Percentiles rank a stretch among this genome's conserved stretches.
phyloP scores from a whole-genome alignment of 2,888 invertebrate species.

The Melanotus villosus region DNA sequence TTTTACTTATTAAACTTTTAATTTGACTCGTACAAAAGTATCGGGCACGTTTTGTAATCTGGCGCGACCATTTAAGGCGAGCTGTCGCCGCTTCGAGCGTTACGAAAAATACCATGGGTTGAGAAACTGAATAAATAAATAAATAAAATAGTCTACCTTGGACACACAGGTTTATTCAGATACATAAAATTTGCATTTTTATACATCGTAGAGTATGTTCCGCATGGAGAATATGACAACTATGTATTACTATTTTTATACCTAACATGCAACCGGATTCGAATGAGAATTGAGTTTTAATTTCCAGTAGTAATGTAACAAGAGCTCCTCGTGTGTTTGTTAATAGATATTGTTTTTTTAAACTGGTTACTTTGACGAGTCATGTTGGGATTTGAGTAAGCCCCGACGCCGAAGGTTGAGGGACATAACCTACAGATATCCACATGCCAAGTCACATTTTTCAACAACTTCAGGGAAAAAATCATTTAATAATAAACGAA shows the following conservation, averaged over 20 bases:
- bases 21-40: slow-evolving; percentile 3
- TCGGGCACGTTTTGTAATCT: slow-evolving; percentile 21
- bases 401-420: too few species aligned
- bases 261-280: not conserved
- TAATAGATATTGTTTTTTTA: too few species aligned
- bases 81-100: slow-evolving; percentile 25
- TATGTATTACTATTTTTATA: slow-evolving; percentile 25
- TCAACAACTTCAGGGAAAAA: too few species aligned
- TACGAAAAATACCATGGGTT: slow-evolving; percentile 32
- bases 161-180: slow-evolving; percentile 5
- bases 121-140: slow-evolving; percentile 34
- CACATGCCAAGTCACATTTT: too few species aligned
- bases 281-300: not conserved
- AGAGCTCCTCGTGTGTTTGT: too few species aligned
- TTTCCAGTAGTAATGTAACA: too few species aligned
- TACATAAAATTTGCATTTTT: slow-evolving; percentile 28
- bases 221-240: slow-evolving; percentile 11
- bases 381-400: too few species aligned
- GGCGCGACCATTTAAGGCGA: slow-evolving; percentile 30
- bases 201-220: slow-evolving; percentile 12
- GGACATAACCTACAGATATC: too few species aligned
- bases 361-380: too few species aligned
- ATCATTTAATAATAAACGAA: too few species aligned
- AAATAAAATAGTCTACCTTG: slow-evolving; percentile 30
- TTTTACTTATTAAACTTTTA: not conserved